These are phyloP conservation scores for Tridacna crocea DNA, from an alignment of 2,888 invertebrate species.

Conservation along the genomic window DNA sequence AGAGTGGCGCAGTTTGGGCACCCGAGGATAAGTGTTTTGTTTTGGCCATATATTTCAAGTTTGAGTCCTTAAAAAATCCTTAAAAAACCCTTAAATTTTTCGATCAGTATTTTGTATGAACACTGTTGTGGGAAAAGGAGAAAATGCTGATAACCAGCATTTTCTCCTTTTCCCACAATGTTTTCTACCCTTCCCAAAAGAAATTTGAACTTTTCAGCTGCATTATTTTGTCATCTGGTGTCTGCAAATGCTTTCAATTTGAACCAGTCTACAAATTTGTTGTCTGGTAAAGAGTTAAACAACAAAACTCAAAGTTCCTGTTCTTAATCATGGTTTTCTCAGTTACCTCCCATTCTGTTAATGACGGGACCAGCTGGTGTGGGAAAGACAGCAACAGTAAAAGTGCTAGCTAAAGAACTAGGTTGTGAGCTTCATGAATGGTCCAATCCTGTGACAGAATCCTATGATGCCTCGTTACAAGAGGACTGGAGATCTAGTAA, in stretches of 20 bases:
- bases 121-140: background rate
- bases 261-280: background rate
- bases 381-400: conserved; percentile 92
- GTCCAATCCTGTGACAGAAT: conserved; percentile 88
- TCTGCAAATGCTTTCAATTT: background rate
- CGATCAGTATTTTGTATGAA: no score
- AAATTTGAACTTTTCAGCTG: background rate
- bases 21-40: no score
- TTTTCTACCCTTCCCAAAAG: background rate
- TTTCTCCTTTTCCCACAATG: background rate
- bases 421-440: conserved; percentile 90
- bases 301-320: no score
- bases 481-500: conserved; percentile 57
- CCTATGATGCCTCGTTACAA: conserved; percentile 11
- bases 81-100: no score
- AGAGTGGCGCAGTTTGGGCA: no score
- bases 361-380: conserved; percentile 93
- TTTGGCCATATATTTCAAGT: no score
- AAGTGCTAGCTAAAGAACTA: conserved; percentile 88
- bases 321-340: conserved; percentile 2
- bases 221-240: background rate
- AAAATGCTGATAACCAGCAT: background rate
- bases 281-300: background rate
- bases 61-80: no score
- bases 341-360: conserved; percentile 86